Evolutionary conservation across 2,797 vertebrate species (phyloP).

Genomic region (Erithacus rubecula): DNA sequence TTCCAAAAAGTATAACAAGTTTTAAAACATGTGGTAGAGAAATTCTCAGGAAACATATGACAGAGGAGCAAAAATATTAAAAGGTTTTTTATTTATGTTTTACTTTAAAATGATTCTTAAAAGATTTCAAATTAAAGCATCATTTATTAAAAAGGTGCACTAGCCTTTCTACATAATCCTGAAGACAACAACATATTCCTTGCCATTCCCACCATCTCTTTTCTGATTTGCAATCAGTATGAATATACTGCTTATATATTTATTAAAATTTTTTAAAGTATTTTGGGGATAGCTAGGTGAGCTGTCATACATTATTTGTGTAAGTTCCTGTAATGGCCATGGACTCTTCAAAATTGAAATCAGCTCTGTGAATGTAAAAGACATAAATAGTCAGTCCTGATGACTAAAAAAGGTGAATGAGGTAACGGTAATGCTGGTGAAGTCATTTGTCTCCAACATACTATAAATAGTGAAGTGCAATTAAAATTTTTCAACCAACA

Average conservation of each 20-base stretch:
- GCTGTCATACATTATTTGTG: constrained; percentile 60
- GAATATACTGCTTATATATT: constrained; percentile 41
- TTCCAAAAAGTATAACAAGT: not conserved
- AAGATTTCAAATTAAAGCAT: not conserved
- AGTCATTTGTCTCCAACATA: constrained; percentile 68
- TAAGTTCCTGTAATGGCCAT: constrained; percentile 46
- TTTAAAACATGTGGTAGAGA: not conserved
- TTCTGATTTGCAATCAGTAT: constrained; percentile 64
- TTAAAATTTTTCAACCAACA: constrained; percentile 65
- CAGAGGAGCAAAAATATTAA: not conserved
- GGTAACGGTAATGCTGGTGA: constrained; percentile 51
- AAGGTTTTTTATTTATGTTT: not conserved
- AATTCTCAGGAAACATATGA: not conserved
- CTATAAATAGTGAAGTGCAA: constrained; percentile 68
- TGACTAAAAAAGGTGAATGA: constrained; percentile 73
- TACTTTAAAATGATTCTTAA: not conserved
- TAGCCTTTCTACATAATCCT: not conserved
- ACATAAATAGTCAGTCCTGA: constrained; percentile 64
- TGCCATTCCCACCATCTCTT: not conserved
- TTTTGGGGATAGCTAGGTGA: constrained; percentile 56
- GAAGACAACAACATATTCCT: not conserved
- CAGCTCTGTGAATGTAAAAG: constrained; percentile 65
- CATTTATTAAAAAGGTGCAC: not conserved
- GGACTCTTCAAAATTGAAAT: constrained; percentile 70
- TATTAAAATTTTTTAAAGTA: constrained; percentile 41